A percentile compares a stretch with the other conserved stretches of the same genome.
Conservation (phyloP, 2,113 vertebrate species). For the Tragelaphus buxtoni region DNA sequence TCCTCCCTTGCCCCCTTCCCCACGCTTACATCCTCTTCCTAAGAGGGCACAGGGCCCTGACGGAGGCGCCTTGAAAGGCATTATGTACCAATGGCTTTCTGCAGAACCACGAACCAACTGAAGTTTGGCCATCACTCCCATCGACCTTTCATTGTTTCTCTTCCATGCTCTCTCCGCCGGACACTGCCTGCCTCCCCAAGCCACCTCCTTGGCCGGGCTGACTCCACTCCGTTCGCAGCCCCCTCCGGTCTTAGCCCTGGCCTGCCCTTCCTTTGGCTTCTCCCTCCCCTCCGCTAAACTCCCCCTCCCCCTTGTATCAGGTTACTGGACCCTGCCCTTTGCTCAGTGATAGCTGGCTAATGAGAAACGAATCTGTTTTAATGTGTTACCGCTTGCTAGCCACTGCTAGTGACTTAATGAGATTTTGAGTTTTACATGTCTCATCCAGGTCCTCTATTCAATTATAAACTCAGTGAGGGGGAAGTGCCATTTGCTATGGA, state of each 20-base stretch:
- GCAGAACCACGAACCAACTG: not conserved
- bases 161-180: not conserved
- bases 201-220: not conserved
- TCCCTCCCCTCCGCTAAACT: not conserved
- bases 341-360: constrained; percentile 25
- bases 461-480: constrained; percentile 47
- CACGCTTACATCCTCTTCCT: not conserved
- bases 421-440: constrained; percentile 45
- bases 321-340: constrained; percentile 37
- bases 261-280: not conserved
- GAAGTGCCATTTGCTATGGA: not conserved
- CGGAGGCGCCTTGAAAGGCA: not conserved
- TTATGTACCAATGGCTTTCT: not conserved
- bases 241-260: not conserved
- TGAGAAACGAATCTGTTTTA: constrained; percentile 49
- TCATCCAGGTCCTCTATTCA: constrained; percentile 46
- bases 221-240: not conserved
- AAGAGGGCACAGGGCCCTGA: not conserved
- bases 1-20: not conserved
- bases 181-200: no score
- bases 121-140: not conserved
- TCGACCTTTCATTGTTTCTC: not conserved
- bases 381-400: constrained; percentile 44
- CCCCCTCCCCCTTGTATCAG: not conserved
- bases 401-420: constrained; percentile 54